Evolutionary conservation across 2,797 vertebrate species (phyloP), one percentile per base, ranked within the genome.

Genomic region (Pristis pectinata): DNA sequence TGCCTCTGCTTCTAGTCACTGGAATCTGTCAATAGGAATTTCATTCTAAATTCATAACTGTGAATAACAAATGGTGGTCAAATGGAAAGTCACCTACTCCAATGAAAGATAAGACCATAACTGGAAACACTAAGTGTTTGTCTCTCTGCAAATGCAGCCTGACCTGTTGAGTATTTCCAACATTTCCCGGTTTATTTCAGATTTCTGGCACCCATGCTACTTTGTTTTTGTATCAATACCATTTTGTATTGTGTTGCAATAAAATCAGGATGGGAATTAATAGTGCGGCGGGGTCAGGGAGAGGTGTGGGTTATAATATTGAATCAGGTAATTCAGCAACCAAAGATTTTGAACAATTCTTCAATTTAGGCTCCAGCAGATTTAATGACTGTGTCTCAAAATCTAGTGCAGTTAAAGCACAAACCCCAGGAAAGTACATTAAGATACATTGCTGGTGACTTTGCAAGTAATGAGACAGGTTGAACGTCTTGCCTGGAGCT

Each of bases 331-430:
- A 53, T 83, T 83, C 22, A 53, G 49, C 44, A 27, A 27, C 30
- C 11, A 24, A 53, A 83, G 44, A 53, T 10, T 49, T 56, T 56
- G 17, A 27, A 53, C 27, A 34, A 10, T 77, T 77, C 10, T 83
- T 83, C 22, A 37, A 22, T 61, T 89, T 7, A n/a, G 53, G 53
- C 30, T 13, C 34, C 56, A 87, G 56, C 30, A 59, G 15, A 59
- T 89, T 89, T 85, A 89, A 89, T 61, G 85, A 61, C n/a, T 89
- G 53, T 30, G 9, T 89, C 2, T 61, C 34, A 89, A 67, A 91
- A 67, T 91, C 19, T 24, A 41, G 61, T 67, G 56, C 22, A 24
- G 17, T 41, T 67, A 41, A 91, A 41, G 37, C 87, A 41, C n/a
- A 67, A 67, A 91, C n/a, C 59, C 27, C 56, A 10, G 3, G 17